phyloP scores from a whole-genome alignment of 2,113 vertebrate genomes.

The Antechinus stuartii region DNA sequence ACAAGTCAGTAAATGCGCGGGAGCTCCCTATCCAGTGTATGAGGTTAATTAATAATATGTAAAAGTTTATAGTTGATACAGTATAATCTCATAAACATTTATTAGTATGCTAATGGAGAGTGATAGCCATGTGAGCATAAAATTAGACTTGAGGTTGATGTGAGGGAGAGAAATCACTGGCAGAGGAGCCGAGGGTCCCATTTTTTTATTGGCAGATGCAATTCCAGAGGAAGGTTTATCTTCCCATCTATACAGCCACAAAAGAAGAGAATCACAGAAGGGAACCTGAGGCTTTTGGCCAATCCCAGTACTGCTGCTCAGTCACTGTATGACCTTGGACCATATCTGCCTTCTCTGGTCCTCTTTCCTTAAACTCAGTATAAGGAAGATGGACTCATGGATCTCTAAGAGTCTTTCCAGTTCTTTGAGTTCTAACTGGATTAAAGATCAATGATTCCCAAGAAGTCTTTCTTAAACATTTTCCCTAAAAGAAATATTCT shows the following conservation, averaged over 20 bases:
- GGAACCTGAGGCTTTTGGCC: conserved; percentile 3
- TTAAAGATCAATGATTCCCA: neutral
- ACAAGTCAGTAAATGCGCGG: conserved; percentile 70
- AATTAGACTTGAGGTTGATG: conserved; percentile 65
- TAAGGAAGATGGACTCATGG: neutral
- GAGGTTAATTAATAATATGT: conserved; percentile 81
- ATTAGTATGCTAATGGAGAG: conserved; percentile 79
- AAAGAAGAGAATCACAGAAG: neutral
- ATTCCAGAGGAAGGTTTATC: neutral
- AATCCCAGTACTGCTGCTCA: conserved; percentile 7
- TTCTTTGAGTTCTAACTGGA: neutral
- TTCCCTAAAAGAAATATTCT: neutral
- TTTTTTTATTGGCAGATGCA: neutral
- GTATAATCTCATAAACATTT: conserved; percentile 81
- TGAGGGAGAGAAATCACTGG: conserved; percentile 48
- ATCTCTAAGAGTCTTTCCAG: neutral
- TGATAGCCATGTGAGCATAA: conserved; percentile 72
- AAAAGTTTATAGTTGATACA: conserved; percentile 81
- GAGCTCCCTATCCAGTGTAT: conserved; percentile 57
- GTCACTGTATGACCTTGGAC: neutral
- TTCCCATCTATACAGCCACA: neutral
- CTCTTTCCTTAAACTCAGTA: neutral
- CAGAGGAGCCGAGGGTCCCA: neutral
- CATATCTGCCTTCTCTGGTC: neutral
- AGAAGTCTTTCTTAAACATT: neutral